A percentile compares a stretch with the other conserved stretches of the same genome.
Conservation (phyloP, 1,140 invertebrate genomes). For the Pteromalus puparum region DNA sequence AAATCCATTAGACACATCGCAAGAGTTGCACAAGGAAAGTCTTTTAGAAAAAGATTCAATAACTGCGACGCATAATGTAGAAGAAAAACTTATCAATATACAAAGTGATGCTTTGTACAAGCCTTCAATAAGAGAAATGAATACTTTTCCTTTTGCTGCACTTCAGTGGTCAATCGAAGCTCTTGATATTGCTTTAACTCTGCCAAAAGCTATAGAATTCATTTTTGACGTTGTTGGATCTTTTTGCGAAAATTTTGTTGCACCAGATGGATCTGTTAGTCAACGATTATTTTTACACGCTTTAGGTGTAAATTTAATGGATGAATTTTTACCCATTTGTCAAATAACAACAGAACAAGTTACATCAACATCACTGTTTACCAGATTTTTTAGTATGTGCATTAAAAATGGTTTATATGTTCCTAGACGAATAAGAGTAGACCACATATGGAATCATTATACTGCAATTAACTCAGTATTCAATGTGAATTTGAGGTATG, state of each 20-base stretch:
- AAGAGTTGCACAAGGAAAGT: neutral
- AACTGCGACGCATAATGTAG: neutral
- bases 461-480: neutral
- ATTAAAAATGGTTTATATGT: neutral
- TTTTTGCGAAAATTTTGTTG: neutral
- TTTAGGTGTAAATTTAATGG: neutral
- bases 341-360: neutral
- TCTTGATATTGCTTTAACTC: neutral
- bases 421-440: neutral
- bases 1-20: neutral
- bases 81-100: neutral
- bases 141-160: neutral
- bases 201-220: neutral
- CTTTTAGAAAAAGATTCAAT: neutral
- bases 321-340: constrained; percentile 7
- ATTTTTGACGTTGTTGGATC: constrained; percentile 7
- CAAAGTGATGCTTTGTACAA: neutral
- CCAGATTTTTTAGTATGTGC: neutral
- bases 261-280: neutral
- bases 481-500: too few species aligned
- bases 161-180: neutral
- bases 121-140: neutral
- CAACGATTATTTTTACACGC: neutral
- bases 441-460: constrained; percentile 12
- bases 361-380: neutral